Evolutionary conservation across 2,113 vertebrate genomes (phyloP).

Genomic region (Galemys pyrenaicus): DNA sequence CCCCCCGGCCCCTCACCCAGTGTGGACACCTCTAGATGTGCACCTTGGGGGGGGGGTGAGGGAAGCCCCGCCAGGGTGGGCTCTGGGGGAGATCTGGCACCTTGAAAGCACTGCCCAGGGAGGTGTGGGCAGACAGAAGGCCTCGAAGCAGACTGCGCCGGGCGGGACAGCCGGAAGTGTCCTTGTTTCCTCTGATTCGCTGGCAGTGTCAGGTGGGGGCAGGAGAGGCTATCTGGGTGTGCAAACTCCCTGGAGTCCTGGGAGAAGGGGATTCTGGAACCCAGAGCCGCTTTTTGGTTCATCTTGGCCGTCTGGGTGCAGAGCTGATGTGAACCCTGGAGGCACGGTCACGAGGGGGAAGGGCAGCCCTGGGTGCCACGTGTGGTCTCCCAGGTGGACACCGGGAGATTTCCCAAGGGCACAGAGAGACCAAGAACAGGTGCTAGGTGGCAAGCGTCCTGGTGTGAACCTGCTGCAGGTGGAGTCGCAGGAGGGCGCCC

Average conservation of each 20-base stretch:
- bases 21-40: neutral
- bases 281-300: constrained; percentile 51
- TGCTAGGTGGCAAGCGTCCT: neutral
- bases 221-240: neutral
- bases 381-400: no score
- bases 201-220: constrained; percentile 38
- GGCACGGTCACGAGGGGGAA: neutral
- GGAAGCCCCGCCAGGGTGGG: constrained; percentile 11
- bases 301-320: constrained; percentile 28
- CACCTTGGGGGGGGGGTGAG: neutral
- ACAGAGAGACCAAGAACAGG: neutral
- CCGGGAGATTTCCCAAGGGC: neutral
- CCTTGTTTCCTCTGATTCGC: neutral
- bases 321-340: neutral
- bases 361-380: neutral
- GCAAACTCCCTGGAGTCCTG: neutral
- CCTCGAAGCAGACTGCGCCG: neutral
- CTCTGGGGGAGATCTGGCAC: constrained; percentile 57
- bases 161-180: neutral
- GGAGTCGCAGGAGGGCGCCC: neutral
- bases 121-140: constrained; percentile 53
- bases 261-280: neutral
- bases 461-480: neutral
- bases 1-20: neutral
- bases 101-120: constrained; percentile 50